Base-by-base conservation (phyloP, 2,113 vertebrate genomes). In the Apaloderma vittatum region DNA sequence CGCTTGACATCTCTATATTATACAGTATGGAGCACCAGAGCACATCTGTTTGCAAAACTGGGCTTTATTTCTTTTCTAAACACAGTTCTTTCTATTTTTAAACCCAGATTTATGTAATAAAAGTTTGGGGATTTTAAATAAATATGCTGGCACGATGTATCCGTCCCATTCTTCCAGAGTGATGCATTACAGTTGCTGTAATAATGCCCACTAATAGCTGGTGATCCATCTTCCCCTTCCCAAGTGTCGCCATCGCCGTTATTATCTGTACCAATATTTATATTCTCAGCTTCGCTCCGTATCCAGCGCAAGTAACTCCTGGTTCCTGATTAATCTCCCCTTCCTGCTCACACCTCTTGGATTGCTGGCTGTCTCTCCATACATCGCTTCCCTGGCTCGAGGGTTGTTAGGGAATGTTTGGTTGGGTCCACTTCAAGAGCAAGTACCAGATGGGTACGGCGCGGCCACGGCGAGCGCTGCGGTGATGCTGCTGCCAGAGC, bases 241-340 rank as follows among this genome's bases (percentile, higher is more conserved):
- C 94, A 45, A 86, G 79, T 40, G 27, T 67, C 15, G 16, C 92
- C 43, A 22, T 55, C 80, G 46, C 87, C 5, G 6, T 92, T 87
- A 97, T 96, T 95, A 96, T 97, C 95, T 96, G 91, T 58, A 94
- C 96, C 95, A 96, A 94, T 97, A 96, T 97, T 97, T 97, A 96
- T 95, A 97, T 95, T 97, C 92, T 78, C 32, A 9, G 91, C 91
- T 88, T 86, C 4, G 11, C 85, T 88, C 83, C 90, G 84, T 52
- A 57, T 57, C 91, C 94, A 85, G 37, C 89, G 88, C 17, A 13
- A 92, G 67, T 20, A 80, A 67, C 82, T 94, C 90, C 75, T 17
- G 5, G 79, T 23, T 92, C 88, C 95, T 74, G 86, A 97, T 91
- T 87, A 27, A 97, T 95, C 91, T 85, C 52, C 87, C 66, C 63